Base-by-base conservation (phyloP, 2,113 vertebrate species). In the Panurus biarmicus region DNA sequence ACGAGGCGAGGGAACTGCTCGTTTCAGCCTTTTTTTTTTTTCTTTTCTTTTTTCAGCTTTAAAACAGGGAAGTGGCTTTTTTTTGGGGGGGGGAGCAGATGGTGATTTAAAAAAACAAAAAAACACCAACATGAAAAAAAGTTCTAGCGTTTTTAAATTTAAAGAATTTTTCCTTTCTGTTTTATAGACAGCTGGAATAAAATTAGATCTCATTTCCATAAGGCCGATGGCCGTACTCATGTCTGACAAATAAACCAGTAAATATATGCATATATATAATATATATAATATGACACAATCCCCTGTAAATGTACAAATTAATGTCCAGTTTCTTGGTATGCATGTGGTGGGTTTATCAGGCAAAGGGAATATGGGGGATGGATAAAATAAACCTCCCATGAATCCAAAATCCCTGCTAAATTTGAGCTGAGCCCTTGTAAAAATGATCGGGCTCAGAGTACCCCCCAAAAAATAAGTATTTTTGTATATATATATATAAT, bases 351-450 rank as follows among this genome's bases (percentile, higher is more conserved):
- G 77, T 58, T 81, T 73, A 81, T 51, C 33, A 14, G 38, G 73
- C 38, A 35, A 62, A 81, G 48, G 78, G 82, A 31, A 83, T 31
- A 29, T 0, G 3, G 54, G 33, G 16, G 40, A 40, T 13, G 82
- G 44, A 64, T 64, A 71, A 90, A 90, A 90, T 19, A 88, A 93
- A 76, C 62, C 62, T 56, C 67, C 7, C 4, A 11, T 10, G 58
- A 15, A 29, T 38, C 23, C 48, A 19, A 87, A 93, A 94, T 91
- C 88, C 85, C 70, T 85, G 92, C 86, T 89, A 67, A 91, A 95
- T 94, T 94, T 7, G 7, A 72, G 66, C 78, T 87, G 74, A 95
- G 75, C 66, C 67, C 80, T 85, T 56, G 85, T 67, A 66, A 87
- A 87, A 96, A 91, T 45, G 29, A 62, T 67, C 88, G 54, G 53